phyloP scores from a whole-genome alignment of 1,140 invertebrate genomes.

The Meloidogyne hapla region DNA sequence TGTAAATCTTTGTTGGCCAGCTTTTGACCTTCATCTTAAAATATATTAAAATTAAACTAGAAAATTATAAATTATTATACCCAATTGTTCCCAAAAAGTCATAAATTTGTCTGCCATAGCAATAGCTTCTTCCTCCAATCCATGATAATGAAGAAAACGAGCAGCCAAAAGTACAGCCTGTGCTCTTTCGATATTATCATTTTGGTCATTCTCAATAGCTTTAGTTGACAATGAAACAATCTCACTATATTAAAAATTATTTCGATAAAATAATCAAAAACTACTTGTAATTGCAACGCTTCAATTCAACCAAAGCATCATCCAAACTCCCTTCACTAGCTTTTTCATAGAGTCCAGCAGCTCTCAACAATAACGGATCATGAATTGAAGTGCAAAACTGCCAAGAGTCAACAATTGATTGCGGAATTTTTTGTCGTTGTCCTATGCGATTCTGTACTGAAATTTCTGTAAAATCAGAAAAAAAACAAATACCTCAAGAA shows the following conservation, averaged over 20 bases:
- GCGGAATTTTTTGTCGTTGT: constrained; percentile 17
- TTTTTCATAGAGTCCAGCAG: not conserved
- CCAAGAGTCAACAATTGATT: constrained; percentile 10
- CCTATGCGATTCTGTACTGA: not conserved
- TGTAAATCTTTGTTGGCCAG: constrained; percentile 13
- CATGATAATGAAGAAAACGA: constrained; percentile 17
- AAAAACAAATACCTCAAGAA: not conserved
- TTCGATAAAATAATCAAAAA: not conserved
- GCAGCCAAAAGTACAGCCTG: constrained; percentile 14
- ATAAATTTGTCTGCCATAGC: constrained; percentile 12
- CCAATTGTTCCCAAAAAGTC: constrained; percentile 15
- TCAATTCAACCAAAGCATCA: not conserved
- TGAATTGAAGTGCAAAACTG: constrained; percentile 8
- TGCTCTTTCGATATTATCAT: not conserved
- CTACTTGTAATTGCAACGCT: constrained; percentile 9
- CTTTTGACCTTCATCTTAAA: constrained; percentile 17
- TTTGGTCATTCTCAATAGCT: not conserved
- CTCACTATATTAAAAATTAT: not conserved
- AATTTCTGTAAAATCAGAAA: not conserved
- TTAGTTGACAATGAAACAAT: constrained; percentile 5
- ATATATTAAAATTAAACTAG: not conserved
- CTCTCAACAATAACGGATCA: constrained; percentile 12
- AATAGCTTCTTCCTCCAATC: not conserved
- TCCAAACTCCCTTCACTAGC: not conserved
- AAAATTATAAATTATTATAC: not conserved